phyloP scores from a whole-genome alignment of 2,797 vertebrate genomes.

The Menidia menidia region DNA sequence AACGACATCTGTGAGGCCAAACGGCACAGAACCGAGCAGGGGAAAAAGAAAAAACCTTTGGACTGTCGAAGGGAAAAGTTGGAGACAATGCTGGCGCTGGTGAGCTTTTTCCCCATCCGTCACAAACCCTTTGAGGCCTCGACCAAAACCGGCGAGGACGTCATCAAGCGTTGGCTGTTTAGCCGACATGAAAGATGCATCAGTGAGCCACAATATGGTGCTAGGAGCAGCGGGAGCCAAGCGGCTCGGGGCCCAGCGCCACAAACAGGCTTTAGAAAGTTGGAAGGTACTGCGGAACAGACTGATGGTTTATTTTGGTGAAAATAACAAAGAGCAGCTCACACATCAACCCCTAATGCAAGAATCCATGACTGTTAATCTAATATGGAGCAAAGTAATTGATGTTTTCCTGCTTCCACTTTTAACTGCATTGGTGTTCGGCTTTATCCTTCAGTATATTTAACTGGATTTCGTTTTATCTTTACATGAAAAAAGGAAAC shows the following conservation, averaged over 20 bases:
- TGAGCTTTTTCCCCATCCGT: not conserved
- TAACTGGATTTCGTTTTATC: too few relatives aligned
- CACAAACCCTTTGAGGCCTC: not conserved
- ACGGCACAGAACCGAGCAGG: not conserved
- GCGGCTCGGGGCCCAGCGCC: not conserved
- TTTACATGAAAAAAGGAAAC: too few relatives aligned
- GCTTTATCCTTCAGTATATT: too few relatives aligned
- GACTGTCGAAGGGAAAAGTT: not conserved
- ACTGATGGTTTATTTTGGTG: not conserved
- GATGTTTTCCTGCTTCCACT: too few relatives aligned
- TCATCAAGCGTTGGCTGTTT: too few relatives aligned
- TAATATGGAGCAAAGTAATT: too few relatives aligned
- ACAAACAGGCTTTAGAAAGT: not conserved
- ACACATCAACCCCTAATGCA: too few relatives aligned
- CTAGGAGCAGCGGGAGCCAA: constrained; percentile 1
- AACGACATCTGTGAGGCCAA: not conserved
- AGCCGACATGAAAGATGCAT: constrained; percentile 1
- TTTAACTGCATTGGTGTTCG: too few relatives aligned
- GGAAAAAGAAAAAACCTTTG: not conserved
- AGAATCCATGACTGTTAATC: too few relatives aligned
- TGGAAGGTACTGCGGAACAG: not conserved
- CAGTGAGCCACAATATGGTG: not conserved
- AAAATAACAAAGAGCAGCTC: too few relatives aligned
- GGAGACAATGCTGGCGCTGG: too few relatives aligned
- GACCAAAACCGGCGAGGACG: too few relatives aligned